Evolutionary conservation across 1,140 invertebrate genomes (phyloP), one percentile per base, ranked within the genome.

Genomic region (Antheraea pernyi): DNA sequence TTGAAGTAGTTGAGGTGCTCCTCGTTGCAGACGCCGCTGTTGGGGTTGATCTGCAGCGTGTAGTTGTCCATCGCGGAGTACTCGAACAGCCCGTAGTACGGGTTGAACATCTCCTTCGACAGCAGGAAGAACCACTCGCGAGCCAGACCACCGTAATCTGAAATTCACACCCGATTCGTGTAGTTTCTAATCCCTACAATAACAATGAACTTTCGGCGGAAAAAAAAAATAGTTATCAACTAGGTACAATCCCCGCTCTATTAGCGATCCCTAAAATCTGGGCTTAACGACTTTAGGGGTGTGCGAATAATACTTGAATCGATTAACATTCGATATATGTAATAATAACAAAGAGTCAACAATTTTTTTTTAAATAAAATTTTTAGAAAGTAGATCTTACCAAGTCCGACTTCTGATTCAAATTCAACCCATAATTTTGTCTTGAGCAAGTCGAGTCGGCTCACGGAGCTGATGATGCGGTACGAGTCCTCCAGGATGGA

Each of bases 51-150:
- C 95, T 99, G 99, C 63, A 99, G 93, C 16, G 99, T 99, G 91
- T 99, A 99, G 93, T 99, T 99, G 90, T 99, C 99, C 97, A 98
- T 99, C 16, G 99, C 98, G 13, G 98, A 99, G 94, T 99, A 99
- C 93, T 99, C 98, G 94, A 99, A 99, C 18, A 99, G 94, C 0
- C 98, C 98, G 92, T 99, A 99, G 86, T 99, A 99, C 0, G 99
- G 99, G 94, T 99, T 99, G 91, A 99, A 99, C 98, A 99, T 99
- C 94, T 99, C 98, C 92, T 99, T 99, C 0, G 98, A 99, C 36
- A 99, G 93, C 37, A 99, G 94, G 93, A 99, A 99, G 94, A 99
- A 99, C 98, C 98, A 99, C 94, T 99, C 99, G 74, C 98, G 94
- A 18, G 97, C 97, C 61, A 99, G 94, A 67, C 99, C 99, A 72